A percentile compares a stretch with the other conserved stretches of the same genome.
Conservation (phyloP, 1,140 invertebrate species). For the Hermetia illucens region DNA sequence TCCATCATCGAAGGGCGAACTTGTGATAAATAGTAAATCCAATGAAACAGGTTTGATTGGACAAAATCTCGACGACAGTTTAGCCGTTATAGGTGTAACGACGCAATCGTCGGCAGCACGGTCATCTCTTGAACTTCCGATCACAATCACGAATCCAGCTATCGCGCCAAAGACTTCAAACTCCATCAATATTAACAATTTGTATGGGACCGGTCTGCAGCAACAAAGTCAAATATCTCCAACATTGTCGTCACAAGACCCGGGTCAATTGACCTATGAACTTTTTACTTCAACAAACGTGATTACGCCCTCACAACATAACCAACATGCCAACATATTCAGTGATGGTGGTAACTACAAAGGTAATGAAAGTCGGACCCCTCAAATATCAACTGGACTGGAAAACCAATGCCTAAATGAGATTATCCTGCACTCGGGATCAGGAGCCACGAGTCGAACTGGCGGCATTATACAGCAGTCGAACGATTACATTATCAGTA, state of each 20-base stretch:
- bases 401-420: too few relatives aligned
- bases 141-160: constrained; percentile 50
- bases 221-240: neutral
- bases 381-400: too few relatives aligned
- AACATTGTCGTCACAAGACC: neutral
- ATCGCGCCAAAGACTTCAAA: constrained; percentile 36
- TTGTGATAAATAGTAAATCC: too few relatives aligned
- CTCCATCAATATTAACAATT: neutral
- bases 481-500: too few relatives aligned
- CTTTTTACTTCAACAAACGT: neutral
- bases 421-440: too few relatives aligned
- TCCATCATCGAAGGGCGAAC: too few relatives aligned
- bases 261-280: neutral
- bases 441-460: too few relatives aligned
- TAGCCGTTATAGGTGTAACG: constrained; percentile 39
- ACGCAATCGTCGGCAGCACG: constrained; percentile 34
- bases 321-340: too few relatives aligned
- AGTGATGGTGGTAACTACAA: too few relatives aligned
- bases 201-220: neutral
- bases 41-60: neutral
- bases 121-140: constrained; percentile 48
- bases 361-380: too few relatives aligned
- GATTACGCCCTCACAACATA: too few relatives aligned
- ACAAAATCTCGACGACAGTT: constrained; percentile 36
- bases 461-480: too few relatives aligned